Evolutionary conservation across 2,113 vertebrate species (phyloP), one percentile per base, ranked within the genome.

Genomic region (Lophius piscatorius): DNA sequence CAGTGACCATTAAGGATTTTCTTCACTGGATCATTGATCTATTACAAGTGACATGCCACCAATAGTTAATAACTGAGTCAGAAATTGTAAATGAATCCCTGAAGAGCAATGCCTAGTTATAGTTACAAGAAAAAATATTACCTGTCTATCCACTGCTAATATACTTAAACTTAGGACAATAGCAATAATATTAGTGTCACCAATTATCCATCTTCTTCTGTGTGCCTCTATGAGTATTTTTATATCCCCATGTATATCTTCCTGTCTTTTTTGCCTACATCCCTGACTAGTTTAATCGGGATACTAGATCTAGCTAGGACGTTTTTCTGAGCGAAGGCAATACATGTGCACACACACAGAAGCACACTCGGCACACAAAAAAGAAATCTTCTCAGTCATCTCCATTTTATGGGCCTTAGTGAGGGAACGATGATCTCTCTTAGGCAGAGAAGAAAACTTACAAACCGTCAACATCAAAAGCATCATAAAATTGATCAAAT

Each of bases 241-340:
- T 13, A 10, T 42, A 26, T 70, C 49, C 44, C 14, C 1, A 2
- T 39, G 28, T 4, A 18, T 17, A 23, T 34, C 46, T 22, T 62
- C 18, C 4, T 22, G 34, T 49, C 28, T 52, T 21, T n/a, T 51
- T 56, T 46, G 23, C 17, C 57, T n/a, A 72, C 8, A 17, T 76
- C 74, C 70, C 46, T 45, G 20, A 62, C 63, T 74, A 86, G 86
- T 70, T 74, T 84, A 88, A 85, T 89, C 81, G 78, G 81, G 74
- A 57, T 85, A 79, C n/a, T n/a, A n/a, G n/a, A n/a, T 41, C 71
- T 71, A 84, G 85, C 67, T 71, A 72, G 83, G 81, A 76, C 77
- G 63, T 66, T 63, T 33, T n/a, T 24, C 73, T 6, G 24, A 38
- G 58, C 60, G 51, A 69, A 75, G 46, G 35, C 62, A 78, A 77